Conservation (phyloP, 2,888 invertebrate genomes). For the Sclerodermus sp. region DNA sequence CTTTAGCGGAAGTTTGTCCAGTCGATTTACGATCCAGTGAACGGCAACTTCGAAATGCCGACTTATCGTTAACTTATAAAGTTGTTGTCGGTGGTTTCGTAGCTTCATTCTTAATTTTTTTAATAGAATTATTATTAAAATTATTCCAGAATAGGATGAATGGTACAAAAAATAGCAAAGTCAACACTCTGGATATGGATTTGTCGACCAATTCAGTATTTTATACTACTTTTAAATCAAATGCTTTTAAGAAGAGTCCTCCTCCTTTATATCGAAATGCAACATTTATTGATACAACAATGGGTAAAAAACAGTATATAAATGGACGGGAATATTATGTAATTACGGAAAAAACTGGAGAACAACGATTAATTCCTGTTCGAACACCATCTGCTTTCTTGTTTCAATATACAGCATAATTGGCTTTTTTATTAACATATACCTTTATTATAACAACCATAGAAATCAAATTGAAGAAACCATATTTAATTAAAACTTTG, state of each 20-base stretch:
- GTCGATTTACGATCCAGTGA: constrained; percentile 80
- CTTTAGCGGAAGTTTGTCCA: constrained; percentile 79
- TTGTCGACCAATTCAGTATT: too few species aligned
- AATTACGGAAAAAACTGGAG: constrained; percentile 64
- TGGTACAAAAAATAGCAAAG: not conserved
- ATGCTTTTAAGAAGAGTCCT: constrained; percentile 20
- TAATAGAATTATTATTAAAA: constrained; percentile 62
- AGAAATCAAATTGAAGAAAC: too few species aligned
- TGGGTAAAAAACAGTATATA: constrained; percentile 51
- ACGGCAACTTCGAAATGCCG: constrained; percentile 73
- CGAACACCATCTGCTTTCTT: constrained; percentile 76
- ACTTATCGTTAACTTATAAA: constrained; percentile 78
- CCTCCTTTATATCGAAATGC: constrained; percentile 16
- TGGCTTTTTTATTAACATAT: too few species aligned
- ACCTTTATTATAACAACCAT: too few species aligned
- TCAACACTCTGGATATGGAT: not conserved
- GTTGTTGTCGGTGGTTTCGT: constrained; percentile 73
- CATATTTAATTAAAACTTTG: too few species aligned
- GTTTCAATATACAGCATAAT: constrained; percentile 63
- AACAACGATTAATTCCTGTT: constrained; percentile 71
- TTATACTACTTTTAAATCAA: not conserved
- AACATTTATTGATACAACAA: not conserved
- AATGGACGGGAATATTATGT: constrained; percentile 80
- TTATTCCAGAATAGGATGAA: not conserved
- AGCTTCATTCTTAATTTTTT: constrained; percentile 67